Base-by-base conservation (phyloP, 2,797 vertebrate genomes). In the Tamandua tetradactyla region DNA sequence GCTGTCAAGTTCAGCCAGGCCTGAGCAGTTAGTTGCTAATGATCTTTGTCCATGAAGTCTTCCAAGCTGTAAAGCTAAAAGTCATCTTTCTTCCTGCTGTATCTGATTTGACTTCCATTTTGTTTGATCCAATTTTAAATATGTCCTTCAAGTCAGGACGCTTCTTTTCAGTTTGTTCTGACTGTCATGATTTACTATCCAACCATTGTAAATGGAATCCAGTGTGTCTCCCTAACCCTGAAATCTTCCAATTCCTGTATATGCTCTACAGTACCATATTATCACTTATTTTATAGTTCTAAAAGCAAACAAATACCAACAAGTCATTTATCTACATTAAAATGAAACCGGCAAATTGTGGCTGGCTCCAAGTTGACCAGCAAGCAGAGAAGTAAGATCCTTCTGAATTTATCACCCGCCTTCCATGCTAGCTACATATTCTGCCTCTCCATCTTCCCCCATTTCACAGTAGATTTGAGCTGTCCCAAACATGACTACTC, bases 61-160 rank as follows among this genome's bases (percentile, higher is more conserved):
- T 66, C 37, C 32, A 71, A 66, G 32, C 27, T 61, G 27, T 80
- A 85, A 95, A 83, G 11, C 23, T 68, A 18, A 66, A 81, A 90
- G 7, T 5, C 47, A 72, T 52, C 22, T 13, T 91, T 62, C 37
- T 89, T 22, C 47, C 3, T 87, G 35, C 42, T 91, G 1, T 30
- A 4, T 61, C 78, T 12, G 13, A 75, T 49, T 75, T 84, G 27
- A 83, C 35, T 91, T 62, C 20, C 72, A 79, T 32, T 68, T 7
- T 64, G 10, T 25, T 66, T 66, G 78, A 89, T 89, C 40, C 25
- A 75, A 80, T 62, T 86, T 80, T 72, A 96, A 85, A 89, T 61
- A 68, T 1, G 10, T 2, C 11, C 75, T 93, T 89, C 62, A 64
- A 72, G 68, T 32, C 3, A 10, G 37, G 7, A n/a, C 20, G 25